Percentiles rank a stretch among this genome's conserved stretches.
Evolutionary conservation across 1,140 invertebrate species (phyloP).

Genomic region (Stenopsyche tienmushanensis): DNA sequence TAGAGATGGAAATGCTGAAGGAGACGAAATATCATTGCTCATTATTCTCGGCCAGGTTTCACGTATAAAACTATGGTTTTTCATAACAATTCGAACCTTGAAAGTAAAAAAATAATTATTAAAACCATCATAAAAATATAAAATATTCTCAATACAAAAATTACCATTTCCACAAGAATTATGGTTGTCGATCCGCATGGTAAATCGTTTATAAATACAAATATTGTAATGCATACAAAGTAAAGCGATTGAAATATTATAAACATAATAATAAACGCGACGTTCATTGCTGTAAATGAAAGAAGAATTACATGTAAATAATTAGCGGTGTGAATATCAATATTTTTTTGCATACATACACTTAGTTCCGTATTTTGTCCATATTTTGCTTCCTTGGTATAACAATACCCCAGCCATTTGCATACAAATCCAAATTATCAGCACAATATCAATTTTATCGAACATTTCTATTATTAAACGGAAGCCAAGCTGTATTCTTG

Average conservation of each 20-base stretch:
- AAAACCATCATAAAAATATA: slow-evolving; percentile 2
- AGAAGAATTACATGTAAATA: too few species aligned
- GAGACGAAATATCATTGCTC: slow-evolving; percentile 39
- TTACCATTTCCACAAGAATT: neutral
- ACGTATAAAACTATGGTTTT: slow-evolving; percentile 78
- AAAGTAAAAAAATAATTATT: slow-evolving; percentile 42
- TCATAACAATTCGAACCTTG: slow-evolving; percentile 82
- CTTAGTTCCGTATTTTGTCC: slow-evolving; percentile 43
- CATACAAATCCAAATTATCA: slow-evolving; percentile 53
- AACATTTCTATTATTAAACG: slow-evolving; percentile 52
- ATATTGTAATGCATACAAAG: neutral
- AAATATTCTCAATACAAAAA: neutral
- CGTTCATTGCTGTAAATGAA: neutral
- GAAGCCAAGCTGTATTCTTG: too few species aligned
- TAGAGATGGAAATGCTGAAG: slow-evolving; percentile 62
- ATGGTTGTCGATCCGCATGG: neutral
- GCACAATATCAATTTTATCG: slow-evolving; percentile 51
- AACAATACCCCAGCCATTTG: slow-evolving; percentile 51
- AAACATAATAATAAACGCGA: neutral
- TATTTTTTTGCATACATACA: slow-evolving; percentile 6
- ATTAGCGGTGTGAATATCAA: neutral
- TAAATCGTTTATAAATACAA: neutral
- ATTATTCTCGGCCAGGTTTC: slow-evolving; percentile 62
- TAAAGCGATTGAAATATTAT: neutral
- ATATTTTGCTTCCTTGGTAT: slow-evolving; percentile 52